These are phyloP conservation scores for Heterotis niloticus DNA, from an alignment of 2,113 vertebrate species.

Conservation along the genomic window DNA sequence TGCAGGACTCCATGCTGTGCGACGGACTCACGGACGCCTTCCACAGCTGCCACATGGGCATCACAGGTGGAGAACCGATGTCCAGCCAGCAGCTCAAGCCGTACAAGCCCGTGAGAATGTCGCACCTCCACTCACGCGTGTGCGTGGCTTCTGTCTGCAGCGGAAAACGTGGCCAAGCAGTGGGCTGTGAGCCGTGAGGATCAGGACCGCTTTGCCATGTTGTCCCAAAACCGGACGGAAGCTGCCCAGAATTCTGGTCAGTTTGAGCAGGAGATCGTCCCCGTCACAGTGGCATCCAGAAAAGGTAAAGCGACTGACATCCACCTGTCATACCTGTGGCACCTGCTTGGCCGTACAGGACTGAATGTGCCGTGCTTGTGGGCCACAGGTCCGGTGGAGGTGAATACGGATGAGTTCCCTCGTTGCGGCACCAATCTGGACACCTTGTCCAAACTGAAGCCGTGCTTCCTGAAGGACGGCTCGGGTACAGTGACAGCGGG, in stretches of 20 bases:
- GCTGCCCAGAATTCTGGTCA: conserved; percentile 83
- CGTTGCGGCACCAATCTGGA: conserved; percentile 81
- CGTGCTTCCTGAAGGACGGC: conserved; percentile 80
- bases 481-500: conserved; percentile 86
- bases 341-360: background rate
- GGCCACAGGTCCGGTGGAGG: conserved; percentile 73
- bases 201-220: conserved; percentile 79
- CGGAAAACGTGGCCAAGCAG: conserved; percentile 91
- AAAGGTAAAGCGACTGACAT: conserved; percentile 66
- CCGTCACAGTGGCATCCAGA: conserved; percentile 77
- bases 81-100: too few relatives aligned
- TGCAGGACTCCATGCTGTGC: conserved; percentile 77
- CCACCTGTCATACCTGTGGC: background rate
- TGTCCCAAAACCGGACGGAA: conserved; percentile 84
- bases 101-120: background rate
- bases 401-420: conserved; percentile 86
- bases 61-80: conserved; percentile 74
- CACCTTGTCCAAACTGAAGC: conserved; percentile 77
- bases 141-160: conserved; percentile 50
- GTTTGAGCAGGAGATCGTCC: conserved; percentile 88
- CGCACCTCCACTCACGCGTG: conserved; percentile 20
- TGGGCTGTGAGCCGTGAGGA: conserved; percentile 80
- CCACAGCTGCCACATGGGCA: conserved; percentile 87
- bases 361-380: background rate
- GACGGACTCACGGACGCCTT: conserved; percentile 92